phyloP scores from a whole-genome alignment of 1,140 invertebrate species.

The Drosophila tsacasi region DNA sequence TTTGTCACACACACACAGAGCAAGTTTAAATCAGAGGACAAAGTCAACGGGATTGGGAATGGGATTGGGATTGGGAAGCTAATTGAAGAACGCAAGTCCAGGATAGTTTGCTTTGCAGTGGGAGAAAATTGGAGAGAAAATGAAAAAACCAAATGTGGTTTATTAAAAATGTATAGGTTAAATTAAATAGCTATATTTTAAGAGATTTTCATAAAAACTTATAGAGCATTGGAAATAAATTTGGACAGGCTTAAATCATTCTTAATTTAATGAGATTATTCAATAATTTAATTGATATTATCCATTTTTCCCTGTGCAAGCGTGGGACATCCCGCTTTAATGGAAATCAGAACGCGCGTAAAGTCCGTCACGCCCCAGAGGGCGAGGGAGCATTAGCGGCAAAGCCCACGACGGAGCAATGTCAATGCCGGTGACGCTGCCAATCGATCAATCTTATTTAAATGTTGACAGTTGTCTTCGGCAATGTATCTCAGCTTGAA shows the following conservation, averaged over 20 bases:
- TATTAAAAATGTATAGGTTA: neutral
- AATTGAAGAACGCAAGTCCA: slow-evolving; percentile 16
- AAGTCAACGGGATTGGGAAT: slow-evolving; percentile 11
- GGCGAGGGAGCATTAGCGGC: slow-evolving; percentile 27
- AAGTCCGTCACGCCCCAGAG: slow-evolving; percentile 34
- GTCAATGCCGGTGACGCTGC: slow-evolving; percentile 47
- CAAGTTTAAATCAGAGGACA: slow-evolving; percentile 25
- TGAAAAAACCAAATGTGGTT: neutral
- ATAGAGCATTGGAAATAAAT: neutral
- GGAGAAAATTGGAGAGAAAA: neutral
- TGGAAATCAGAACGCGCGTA: slow-evolving; percentile 60
- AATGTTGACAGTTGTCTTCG: slow-evolving; percentile 81
- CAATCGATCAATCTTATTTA: slow-evolving; percentile 84
- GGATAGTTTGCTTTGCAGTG: slow-evolving; percentile 9
- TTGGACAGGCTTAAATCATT: neutral
- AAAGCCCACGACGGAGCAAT: slow-evolving; percentile 35
- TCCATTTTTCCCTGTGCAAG: slow-evolving; percentile 3
- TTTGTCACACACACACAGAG: slow-evolving; percentile 49
- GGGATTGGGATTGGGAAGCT: slow-evolving; percentile 1
- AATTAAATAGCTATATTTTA: neutral
- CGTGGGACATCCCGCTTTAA: slow-evolving; percentile 39
- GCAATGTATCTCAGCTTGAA: slow-evolving; percentile 62
- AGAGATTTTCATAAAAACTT: neutral
- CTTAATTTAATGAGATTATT: neutral
- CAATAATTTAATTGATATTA: neutral